Evolutionary conservation across 2,888 invertebrate species (phyloP), one percentile per base, ranked within the genome.

Genomic region (Candidula unifasciata): DNA sequence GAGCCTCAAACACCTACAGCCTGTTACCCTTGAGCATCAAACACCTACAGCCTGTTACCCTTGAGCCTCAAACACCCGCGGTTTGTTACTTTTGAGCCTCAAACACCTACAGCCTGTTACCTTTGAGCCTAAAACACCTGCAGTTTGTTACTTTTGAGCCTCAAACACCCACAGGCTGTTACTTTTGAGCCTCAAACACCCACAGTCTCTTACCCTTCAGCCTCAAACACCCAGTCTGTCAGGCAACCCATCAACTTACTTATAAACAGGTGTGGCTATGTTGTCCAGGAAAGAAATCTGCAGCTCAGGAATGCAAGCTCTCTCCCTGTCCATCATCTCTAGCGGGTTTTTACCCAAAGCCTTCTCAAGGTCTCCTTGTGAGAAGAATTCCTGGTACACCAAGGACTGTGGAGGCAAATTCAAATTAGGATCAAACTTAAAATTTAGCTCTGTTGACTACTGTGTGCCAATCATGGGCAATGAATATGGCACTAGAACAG

Each of bases 361-460:
- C 93, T 96, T 96, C 94, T 97, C 97, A 90, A 96, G 94, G 92
- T 97, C 97, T 6, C 97, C 97, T 95, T 97, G 97, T 76, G 95
- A 95, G 94, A 97, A 97, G 94, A 97, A 97, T 94, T 97, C 97
- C 80, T 96, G 95, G 91, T 97, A 96, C 69, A 97, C 95, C 85
- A 96, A 94, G 85, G 96, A 96, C 96, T 96, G 91, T 60, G n/a
- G n/a, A n/a, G n/a, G n/a, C n/a, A n/a, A n/a, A n/a, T n/a, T n/a
- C n/a, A n/a, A n/a, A n/a, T n/a, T n/a, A n/a, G n/a, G n/a, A n/a
- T n/a, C n/a, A n/a, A n/a, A n/a, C n/a, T n/a, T n/a, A n/a, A n/a
- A n/a, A n/a, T n/a, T n/a, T n/a, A n/a, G n/a, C n/a, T n/a, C n/a
- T n/a, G n/a, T n/a, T n/a, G n/a, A n/a, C n/a, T n/a, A n/a, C n/a